A percentile compares a stretch with the other conserved stretches of the same genome.
Evolutionary conservation across 2,797 vertebrate species (phyloP).

Genomic region (Microctenopoma lineatum): DNA sequence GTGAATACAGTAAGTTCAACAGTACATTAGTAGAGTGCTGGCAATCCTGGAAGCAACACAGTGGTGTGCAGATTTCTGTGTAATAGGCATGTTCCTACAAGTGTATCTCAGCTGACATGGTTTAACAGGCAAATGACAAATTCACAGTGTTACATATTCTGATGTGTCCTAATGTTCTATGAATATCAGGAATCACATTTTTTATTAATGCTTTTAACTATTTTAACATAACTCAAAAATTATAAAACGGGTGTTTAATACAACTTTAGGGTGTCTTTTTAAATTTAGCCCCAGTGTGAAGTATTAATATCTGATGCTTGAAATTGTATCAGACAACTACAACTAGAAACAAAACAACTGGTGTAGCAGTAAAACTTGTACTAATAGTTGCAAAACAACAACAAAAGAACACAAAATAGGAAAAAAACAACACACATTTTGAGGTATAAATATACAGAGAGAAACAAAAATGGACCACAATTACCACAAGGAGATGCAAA

Average conservation of each 20-base stretch:
- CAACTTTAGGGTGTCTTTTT: not conserved
- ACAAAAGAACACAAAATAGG: too few species aligned
- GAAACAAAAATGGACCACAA: too few species aligned
- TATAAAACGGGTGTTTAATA: not conserved
- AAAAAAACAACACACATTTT: too few species aligned
- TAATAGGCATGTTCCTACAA: not conserved
- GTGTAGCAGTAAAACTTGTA: too few species aligned
- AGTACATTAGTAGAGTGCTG: not conserved
- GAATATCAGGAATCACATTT: not conserved
- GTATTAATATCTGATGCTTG: too few species aligned
- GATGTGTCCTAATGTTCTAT: not conserved
- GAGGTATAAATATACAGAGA: too few species aligned
- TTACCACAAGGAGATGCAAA: too few species aligned
- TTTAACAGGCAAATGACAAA: not conserved
- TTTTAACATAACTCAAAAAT: not conserved
- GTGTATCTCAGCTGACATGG: not conserved
- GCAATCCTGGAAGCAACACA: slow-evolving; percentile 13
- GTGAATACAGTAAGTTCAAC: slow-evolving; percentile 5
- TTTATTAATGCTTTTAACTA: not conserved
- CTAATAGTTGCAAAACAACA: too few species aligned
- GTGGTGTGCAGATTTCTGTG: not conserved
- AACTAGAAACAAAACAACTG: too few species aligned
- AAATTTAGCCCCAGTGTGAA: not conserved
- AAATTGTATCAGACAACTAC: too few species aligned
- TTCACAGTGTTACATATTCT: not conserved